Evolutionary conservation across 2,797 vertebrate species (phyloP), one percentile per base, ranked within the genome.

Genomic region (Apogon talboti): DNA sequence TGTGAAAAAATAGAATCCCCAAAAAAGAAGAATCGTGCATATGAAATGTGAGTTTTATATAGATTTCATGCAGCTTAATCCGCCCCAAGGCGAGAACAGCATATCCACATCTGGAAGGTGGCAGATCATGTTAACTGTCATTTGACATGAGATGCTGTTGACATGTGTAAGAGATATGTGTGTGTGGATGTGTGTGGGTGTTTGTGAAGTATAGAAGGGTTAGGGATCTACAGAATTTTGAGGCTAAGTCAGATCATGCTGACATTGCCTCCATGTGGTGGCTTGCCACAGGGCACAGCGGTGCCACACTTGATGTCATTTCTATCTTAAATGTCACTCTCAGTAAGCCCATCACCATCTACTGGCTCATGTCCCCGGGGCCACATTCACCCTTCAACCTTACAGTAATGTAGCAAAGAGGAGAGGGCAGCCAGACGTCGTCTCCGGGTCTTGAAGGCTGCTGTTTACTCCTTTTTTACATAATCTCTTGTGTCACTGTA

Each of bases 311-410:
- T 72, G 56, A 90, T 89, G 86, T 88, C 75, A 65, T 78, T 82
- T 78, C 84, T 78, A 82, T 91, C 86, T 85, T 83, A 92, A 91
- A 91, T 92, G 91, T 92, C 89, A 90, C 76, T 90, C 87, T 87
- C 66, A 58, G 78, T 83, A 65, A 71, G 71, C 51, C 78, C 73
- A 21, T 87, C 79, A 58, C 78, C 74, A 52, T 81, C 81, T 44
- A 47, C 67, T 76, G 56, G 44, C 53, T 59, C 43, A 19, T 45
- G 48, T 79, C 85, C 89, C 78, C 33, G 3, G 85, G 88, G 82
- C 79, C 72, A 52, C 66, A 3, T 87, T 91, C 87, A 89, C 87
- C 87, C 88, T 87, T 88, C 84, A 84, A 86, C 90, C 88, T 83
- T 76, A 86, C 76, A 86, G 78, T 89, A 81, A 83, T 66, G 51